Conservation (phyloP, 1,140 invertebrate genomes). For the Bactericera cockerelli region DNA sequence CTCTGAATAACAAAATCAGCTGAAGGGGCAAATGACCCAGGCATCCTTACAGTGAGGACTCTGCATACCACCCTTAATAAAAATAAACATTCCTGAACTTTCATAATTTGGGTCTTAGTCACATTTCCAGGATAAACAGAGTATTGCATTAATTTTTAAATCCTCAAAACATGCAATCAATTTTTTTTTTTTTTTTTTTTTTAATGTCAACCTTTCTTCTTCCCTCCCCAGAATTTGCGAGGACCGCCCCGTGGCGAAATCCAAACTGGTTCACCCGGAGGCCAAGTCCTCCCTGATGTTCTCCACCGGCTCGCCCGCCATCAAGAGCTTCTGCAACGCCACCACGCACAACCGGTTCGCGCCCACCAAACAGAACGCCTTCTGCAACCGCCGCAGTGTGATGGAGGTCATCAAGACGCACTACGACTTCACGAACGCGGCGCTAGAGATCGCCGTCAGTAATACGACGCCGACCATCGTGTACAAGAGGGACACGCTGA, state of each 20-base stretch:
- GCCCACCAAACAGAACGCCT: conserved; percentile 49
- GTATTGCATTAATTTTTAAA: too few species aligned
- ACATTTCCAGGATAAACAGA: too few species aligned
- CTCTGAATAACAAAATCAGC: too few species aligned
- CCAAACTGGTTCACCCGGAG: conserved; percentile 29
- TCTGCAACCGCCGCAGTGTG: conserved; percentile 41
- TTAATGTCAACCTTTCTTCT: too few species aligned
- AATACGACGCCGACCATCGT: conserved; percentile 29
- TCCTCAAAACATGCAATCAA: too few species aligned
- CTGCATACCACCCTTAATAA: too few species aligned
- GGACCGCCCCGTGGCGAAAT: conserved; percentile 25
- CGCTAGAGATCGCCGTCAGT: conserved; percentile 9
- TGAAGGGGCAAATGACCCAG: too few species aligned
- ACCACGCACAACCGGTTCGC: conserved; percentile 40
- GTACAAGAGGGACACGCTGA: conserved; percentile 33
- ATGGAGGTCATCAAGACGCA: conserved; percentile 44
- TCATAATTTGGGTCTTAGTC: too few species aligned
- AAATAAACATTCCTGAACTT: too few species aligned
- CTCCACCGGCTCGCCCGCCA: conserved; percentile 29
- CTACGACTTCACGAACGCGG: conserved; percentile 35
- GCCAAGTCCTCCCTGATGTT: conserved; percentile 40
- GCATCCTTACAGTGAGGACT: too few species aligned
- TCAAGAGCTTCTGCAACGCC: conserved; percentile 42
- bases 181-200: too few species aligned
- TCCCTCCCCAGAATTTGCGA: conserved; percentile 26